These are phyloP conservation scores for Gasterosteus nipponicus DNA, from an alignment of 2,113 vertebrate species.

Conservation along the genomic window DNA sequence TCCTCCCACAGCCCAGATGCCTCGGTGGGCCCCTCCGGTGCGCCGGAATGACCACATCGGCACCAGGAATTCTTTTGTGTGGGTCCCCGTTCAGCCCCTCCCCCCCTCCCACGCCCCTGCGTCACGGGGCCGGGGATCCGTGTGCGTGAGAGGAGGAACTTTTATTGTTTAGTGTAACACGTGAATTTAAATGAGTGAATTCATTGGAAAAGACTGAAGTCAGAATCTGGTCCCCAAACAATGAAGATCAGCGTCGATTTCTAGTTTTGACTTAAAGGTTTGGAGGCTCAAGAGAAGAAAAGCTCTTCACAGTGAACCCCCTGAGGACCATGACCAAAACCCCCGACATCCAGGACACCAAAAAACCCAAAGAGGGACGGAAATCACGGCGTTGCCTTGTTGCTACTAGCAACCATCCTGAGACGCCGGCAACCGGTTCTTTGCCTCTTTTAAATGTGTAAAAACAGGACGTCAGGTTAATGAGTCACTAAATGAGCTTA, in stretches of 20 bases:
- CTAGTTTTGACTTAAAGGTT: too few species aligned
- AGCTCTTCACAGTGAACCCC: too few species aligned
- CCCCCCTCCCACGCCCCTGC: not conserved
- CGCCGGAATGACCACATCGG: slow-evolving; percentile 47
- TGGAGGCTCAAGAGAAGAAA: too few species aligned
- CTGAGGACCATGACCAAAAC: too few species aligned
- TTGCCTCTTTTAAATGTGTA: not conserved
- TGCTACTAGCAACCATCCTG: not conserved
- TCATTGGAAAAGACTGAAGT: not conserved
- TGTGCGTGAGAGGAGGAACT: not conserved
- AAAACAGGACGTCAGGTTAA: not conserved
- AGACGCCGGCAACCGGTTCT: not conserved
- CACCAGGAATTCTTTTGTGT: slow-evolving; percentile 62
- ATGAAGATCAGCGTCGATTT: too few species aligned
- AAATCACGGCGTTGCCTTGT: not conserved
- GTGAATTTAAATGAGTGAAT: not conserved
- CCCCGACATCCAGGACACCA: not conserved
- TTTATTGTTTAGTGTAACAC: not conserved
- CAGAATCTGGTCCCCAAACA: not conserved
- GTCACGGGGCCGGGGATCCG: too few species aligned
- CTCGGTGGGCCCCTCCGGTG: slow-evolving; percentile 17
- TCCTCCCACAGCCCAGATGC: slow-evolving; percentile 56
- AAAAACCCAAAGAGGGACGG: not conserved
- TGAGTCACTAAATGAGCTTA: not conserved
- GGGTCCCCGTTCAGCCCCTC: not conserved